phyloP scores from a whole-genome alignment of 2,113 vertebrate species.

The Aramus guarauna region DNA sequence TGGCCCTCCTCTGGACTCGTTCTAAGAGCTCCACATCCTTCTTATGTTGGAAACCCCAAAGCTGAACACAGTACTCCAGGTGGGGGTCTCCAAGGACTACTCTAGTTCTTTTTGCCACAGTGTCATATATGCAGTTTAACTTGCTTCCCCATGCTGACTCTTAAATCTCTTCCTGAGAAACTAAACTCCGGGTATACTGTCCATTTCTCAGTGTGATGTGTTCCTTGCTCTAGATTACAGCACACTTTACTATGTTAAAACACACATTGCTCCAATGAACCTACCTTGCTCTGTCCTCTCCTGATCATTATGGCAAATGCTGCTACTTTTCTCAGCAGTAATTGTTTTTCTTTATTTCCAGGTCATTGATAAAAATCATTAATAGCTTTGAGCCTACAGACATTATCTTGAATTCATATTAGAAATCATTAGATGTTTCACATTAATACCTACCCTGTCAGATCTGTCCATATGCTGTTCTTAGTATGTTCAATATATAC shows the following conservation, averaged over 20 bases:
- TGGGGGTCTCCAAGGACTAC: background rate
- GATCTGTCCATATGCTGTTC: background rate
- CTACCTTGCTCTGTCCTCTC: background rate
- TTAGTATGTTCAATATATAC: background rate
- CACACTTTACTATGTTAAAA: background rate
- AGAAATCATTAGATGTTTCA: background rate
- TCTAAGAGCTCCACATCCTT: too few species aligned
- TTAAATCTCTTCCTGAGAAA: background rate
- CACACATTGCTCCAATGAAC: background rate
- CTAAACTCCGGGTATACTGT: background rate
- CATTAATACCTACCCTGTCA: background rate
- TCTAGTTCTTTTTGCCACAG: background rate
- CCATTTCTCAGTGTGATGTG: background rate
- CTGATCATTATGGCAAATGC: background rate
- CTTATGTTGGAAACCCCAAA: too few species aligned
- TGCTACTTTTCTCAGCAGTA: background rate
- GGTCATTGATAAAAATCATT: background rate
- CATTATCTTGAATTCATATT: background rate
- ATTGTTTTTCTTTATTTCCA: background rate
- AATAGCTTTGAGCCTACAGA: background rate
- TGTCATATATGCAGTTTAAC: background rate
- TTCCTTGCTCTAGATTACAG: background rate
- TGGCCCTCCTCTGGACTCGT: too few species aligned
- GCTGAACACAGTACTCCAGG: too few species aligned
- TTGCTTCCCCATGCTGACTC: background rate